Percentiles rank a stretch among this genome's conserved stretches.
These are phyloP conservation scores for Circaetus gallicus DNA, from an alignment of 2,113 vertebrate genomes.

Conservation along the genomic window DNA sequence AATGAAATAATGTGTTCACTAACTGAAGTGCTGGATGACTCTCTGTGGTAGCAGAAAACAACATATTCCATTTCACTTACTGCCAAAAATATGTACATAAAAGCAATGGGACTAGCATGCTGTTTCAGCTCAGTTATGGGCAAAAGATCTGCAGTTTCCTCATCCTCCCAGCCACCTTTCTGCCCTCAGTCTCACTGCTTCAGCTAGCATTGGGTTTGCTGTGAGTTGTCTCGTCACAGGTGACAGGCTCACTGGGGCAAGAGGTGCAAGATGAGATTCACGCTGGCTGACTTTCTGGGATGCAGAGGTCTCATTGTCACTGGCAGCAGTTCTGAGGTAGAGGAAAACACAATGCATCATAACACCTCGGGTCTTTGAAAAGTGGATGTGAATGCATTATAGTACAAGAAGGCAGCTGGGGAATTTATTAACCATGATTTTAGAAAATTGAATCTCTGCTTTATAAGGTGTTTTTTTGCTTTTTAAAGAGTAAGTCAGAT, in stretches of 20 bases:
- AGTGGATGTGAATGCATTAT: neutral
- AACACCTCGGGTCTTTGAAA: neutral
- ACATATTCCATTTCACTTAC: constrained; percentile 25
- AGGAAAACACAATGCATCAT: neutral
- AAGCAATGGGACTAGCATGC: constrained; percentile 12
- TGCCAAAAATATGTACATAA: constrained; percentile 49
- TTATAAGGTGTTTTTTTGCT: neutral
- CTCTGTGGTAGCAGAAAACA: constrained; percentile 47
- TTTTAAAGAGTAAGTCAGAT: neutral
- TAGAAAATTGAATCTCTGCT: neutral
- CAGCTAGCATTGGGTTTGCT: neutral
- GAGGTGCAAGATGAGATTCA: neutral
- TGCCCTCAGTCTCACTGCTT: neutral
- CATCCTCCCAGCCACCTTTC: neutral
- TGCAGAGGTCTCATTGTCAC: neutral
- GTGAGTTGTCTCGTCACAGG: neutral
- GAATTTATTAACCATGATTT: constrained; percentile 32
- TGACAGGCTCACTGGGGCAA: neutral
- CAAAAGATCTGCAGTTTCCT: neutral
- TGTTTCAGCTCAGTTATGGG: neutral
- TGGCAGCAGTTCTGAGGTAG: neutral
- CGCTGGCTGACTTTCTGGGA: neutral
- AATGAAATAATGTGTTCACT: constrained; percentile 33
- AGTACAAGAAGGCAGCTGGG: neutral
- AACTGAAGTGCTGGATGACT: constrained; percentile 34